Evolutionary conservation across 2,797 vertebrate species (phyloP).

Genomic region (Orientallactaga sibirica): DNA sequence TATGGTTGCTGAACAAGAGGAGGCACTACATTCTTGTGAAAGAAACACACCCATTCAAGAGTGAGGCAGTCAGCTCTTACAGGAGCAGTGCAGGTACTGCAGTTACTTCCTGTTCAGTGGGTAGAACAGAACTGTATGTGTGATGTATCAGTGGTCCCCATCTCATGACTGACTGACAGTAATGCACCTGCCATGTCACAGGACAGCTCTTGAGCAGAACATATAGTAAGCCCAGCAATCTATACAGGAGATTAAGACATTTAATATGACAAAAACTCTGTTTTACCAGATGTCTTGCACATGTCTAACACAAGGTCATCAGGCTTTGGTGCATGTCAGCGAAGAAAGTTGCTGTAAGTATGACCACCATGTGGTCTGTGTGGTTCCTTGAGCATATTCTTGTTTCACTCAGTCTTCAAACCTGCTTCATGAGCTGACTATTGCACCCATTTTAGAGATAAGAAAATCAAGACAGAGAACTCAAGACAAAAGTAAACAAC

Average conservation of each 20-base stretch:
- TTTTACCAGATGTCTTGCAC: constrained; percentile 5
- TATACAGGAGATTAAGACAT: not conserved
- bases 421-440: not conserved
- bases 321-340: not conserved
- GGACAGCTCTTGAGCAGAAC: not conserved
- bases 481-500: not conserved
- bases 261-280: not conserved
- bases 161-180: not conserved
- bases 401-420: not conserved
- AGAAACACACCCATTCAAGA: not conserved
- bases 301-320: not conserved
- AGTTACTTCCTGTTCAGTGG: not conserved
- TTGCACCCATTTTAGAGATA: not conserved
- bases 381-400: not conserved
- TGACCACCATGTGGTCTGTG: no score
- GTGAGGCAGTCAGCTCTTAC: not conserved
- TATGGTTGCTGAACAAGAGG: not conserved
- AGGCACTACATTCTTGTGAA: not conserved
- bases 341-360: not conserved
- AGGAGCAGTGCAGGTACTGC: not conserved
- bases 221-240: not conserved
- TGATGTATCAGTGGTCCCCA: not conserved
- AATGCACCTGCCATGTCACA: not conserved
- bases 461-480: not conserved
- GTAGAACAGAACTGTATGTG: not conserved